Conservation (phyloP, 1,140 invertebrate species). For the Saxidomus purpurata region DNA sequence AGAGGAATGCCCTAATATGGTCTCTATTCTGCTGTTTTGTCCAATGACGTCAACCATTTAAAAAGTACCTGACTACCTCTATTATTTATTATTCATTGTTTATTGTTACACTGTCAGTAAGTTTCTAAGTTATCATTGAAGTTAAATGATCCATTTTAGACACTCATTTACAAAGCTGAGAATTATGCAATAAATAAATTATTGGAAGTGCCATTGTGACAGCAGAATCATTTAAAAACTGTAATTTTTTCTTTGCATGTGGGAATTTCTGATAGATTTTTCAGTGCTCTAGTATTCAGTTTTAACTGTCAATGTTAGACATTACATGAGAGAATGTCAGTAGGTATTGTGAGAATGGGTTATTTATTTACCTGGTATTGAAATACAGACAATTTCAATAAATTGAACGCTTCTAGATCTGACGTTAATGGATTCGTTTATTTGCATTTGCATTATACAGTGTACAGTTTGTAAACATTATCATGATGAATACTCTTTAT, state of each 20-base stretch:
- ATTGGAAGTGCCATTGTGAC: not conserved
- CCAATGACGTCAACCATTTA: too few species aligned
- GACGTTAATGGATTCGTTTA: conserved; percentile 25
- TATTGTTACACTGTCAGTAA: too few species aligned
- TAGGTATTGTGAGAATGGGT: not conserved
- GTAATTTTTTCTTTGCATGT: not conserved
- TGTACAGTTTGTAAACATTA: conserved; percentile 7
- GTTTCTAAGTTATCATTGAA: too few species aligned
- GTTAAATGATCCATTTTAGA: too few species aligned
- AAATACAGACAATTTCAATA: conserved; percentile 11
- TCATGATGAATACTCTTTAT: not conserved
- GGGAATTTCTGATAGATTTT: not conserved
- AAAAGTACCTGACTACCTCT: too few species aligned
- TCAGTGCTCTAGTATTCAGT: not conserved
- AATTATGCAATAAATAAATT: too few species aligned
- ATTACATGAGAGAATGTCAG: conserved; percentile 2
- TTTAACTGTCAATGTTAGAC: not conserved
- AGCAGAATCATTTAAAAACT: not conserved
- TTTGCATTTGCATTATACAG: conserved; percentile 12
- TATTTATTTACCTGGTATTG: not conserved
- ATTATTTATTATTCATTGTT: too few species aligned
- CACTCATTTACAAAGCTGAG: too few species aligned
- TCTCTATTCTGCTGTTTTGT: too few species aligned
- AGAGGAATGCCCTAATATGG: too few species aligned
- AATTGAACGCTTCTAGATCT: not conserved